Conservation (phyloP, 2,888 invertebrate genomes). For the Pherbina coryleti region DNA sequence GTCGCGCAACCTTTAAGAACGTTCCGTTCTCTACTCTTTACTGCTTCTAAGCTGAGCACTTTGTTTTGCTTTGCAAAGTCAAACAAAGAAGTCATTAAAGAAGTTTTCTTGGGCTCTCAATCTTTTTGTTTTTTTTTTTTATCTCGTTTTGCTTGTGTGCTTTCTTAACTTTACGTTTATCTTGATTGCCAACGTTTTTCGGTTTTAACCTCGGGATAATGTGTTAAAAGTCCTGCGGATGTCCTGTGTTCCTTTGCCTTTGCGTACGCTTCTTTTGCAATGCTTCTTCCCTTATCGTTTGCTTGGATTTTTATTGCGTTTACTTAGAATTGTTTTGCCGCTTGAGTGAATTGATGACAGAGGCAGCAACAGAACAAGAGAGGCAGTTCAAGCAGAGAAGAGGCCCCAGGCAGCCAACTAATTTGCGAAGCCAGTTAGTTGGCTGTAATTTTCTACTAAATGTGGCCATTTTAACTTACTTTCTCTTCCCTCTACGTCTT, state of each 20-base stretch:
- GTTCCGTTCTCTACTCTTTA: too few relatives aligned
- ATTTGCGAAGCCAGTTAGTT: conserved; percentile 22
- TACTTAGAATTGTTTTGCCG: conserved; percentile 52
- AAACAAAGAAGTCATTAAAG: too few relatives aligned
- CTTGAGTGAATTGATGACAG: conserved; percentile 58
- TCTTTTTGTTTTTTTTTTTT: too few relatives aligned
- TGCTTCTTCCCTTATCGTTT: conserved; percentile 52
- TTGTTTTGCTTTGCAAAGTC: too few relatives aligned
- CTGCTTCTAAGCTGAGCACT: too few relatives aligned
- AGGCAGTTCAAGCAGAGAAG: too few relatives aligned
- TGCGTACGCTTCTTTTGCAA: conserved; percentile 33
- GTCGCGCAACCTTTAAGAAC: too few relatives aligned
- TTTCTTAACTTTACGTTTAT: neutral
- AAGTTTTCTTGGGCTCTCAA: too few relatives aligned
- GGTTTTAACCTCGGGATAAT: conserved; percentile 29
- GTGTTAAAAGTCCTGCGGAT: conserved; percentile 33
- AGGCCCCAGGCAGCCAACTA: neutral
- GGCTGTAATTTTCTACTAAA: conserved; percentile 50
- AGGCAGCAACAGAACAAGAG: neutral
- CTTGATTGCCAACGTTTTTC: conserved; percentile 31
- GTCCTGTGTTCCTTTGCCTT: neutral
- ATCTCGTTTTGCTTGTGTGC: too few relatives aligned
- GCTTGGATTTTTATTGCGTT: conserved; percentile 18
- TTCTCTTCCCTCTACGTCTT: neutral
- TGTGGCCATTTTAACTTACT: conserved; percentile 49